A percentile compares a stretch with the other conserved stretches of the same genome.
phyloP scores from a whole-genome alignment of 2,113 vertebrate species.

The Perca schrenkii region DNA sequence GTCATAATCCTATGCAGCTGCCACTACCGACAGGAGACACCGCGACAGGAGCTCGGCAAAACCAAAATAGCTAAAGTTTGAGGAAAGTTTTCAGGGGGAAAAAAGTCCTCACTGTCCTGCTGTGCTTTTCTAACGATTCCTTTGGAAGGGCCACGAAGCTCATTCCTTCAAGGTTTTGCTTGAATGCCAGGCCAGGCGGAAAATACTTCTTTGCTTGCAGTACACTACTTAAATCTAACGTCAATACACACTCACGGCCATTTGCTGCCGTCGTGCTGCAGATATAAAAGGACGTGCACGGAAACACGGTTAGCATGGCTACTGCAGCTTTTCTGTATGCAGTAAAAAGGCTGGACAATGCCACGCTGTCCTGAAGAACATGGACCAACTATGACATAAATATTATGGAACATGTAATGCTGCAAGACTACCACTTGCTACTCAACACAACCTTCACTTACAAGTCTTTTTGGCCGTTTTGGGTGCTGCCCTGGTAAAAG shows the following conservation, averaged over 20 bases:
- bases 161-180: conserved; percentile 21
- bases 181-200: conserved; percentile 18
- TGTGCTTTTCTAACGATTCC: conserved; percentile 33
- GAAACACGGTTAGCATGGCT: conserved; percentile 15
- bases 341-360: conserved; percentile 31
- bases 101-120: conserved; percentile 35
- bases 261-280: conserved; percentile 36
- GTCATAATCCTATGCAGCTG: conserved; percentile 79
- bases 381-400: conserved; percentile 38
- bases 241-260: conserved; percentile 26
- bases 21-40: conserved; percentile 60
- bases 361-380: conserved; percentile 27
- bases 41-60: conserved; percentile 48
- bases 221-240: conserved; percentile 26
- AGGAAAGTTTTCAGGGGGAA: conserved; percentile 14
- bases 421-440: conserved; percentile 2
- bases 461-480: background rate
- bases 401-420: conserved; percentile 36
- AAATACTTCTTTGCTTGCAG: conserved; percentile 14
- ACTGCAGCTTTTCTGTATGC: conserved; percentile 25
- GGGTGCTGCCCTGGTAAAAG: background rate
- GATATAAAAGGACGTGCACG: conserved; percentile 23
- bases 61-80: conserved; percentile 60
- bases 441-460: conserved; percentile 23
- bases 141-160: conserved; percentile 24